These are phyloP conservation scores for Cyphomyrmex costatus DNA, from an alignment of 1,140 invertebrate genomes.

Conservation along the genomic window DNA sequence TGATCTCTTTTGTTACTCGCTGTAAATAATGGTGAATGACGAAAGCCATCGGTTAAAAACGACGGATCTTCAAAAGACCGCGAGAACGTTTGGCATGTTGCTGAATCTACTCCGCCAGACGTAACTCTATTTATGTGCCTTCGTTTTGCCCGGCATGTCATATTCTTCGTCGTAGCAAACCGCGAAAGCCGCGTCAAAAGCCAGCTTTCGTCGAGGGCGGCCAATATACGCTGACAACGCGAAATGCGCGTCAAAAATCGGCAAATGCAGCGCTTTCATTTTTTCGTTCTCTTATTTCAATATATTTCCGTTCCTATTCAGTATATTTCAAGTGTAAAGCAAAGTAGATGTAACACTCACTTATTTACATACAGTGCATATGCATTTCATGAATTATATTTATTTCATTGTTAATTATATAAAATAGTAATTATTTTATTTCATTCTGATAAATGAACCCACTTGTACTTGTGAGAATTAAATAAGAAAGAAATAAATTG, in stretches of 20 bases:
- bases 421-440: slow-evolving; percentile 12
- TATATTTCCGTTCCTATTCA: too few species aligned
- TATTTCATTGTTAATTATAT: background rate
- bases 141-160: slow-evolving; percentile 16
- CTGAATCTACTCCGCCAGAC: background rate
- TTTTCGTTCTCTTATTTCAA: background rate
- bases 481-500: slow-evolving; percentile 32
- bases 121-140: slow-evolving; percentile 43
- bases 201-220: background rate
- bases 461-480: background rate
- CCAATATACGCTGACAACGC: slow-evolving; percentile 10
- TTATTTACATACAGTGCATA: background rate
- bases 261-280: background rate
- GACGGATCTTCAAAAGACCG: background rate
- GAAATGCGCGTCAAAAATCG: background rate
- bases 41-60: background rate
- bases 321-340: background rate
- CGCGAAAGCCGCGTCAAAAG: slow-evolving; percentile 25
- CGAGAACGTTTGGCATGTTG: slow-evolving; percentile 1
- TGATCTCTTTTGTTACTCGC: background rate
- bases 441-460: too few species aligned
- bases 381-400: background rate
- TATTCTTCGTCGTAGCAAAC: slow-evolving; percentile 6
- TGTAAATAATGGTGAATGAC: background rate
- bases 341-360: background rate